Base-by-base conservation (phyloP, 1,140 invertebrate genomes). In the Eufriesea mexicana region DNA sequence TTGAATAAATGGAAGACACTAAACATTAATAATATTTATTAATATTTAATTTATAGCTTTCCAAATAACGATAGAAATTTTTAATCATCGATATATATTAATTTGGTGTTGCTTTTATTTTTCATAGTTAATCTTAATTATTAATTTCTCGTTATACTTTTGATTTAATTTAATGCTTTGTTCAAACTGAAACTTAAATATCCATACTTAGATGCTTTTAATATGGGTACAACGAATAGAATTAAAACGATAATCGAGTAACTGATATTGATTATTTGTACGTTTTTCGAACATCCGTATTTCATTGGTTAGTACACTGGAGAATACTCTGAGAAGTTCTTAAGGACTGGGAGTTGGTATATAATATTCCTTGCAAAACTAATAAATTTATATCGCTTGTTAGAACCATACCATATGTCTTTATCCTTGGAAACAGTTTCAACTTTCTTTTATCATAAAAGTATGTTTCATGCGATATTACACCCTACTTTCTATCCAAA, bases 391-490 rank as follows among this genome's bases (percentile, higher is more conserved):
- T 73, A 73, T 42, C 35, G 68, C 47, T 28, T n/a, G n/a, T 49
- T 73, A 42, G 18, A 73, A 14, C 35, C 10, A 10, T 12, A 14
- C 5, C 7, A 42, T 73, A 18, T 23, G 45, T 57, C 51, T 49
- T 0, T 45, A 55, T n/a, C 23, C 7, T 16, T 23, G 25, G 57
- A 73, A 14, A 57, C 61, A n/a, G 23, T 57, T 10, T 12, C 18
- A 72, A 72, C 49, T 72, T 72, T 72, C 35, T 28, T 57, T 57
- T 57, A 73, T 57, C 71, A 18, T 16, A 10, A 73, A 57, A 73
- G 57, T 73, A 57, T 57, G 35, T 57, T 73, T 57, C 18, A 73
- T n/a, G 25, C 28, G 35, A 20, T 42, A 73, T 73, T 57, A 73
- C 28, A 55, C 14, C 16, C 20, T 28, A 57, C 71, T 57, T 73